Percentiles rank a stretch among this genome's conserved stretches.
These are phyloP conservation scores for Chrysolina haemoptera DNA, from an alignment of 2,888 invertebrate species.

Conservation along the genomic window DNA sequence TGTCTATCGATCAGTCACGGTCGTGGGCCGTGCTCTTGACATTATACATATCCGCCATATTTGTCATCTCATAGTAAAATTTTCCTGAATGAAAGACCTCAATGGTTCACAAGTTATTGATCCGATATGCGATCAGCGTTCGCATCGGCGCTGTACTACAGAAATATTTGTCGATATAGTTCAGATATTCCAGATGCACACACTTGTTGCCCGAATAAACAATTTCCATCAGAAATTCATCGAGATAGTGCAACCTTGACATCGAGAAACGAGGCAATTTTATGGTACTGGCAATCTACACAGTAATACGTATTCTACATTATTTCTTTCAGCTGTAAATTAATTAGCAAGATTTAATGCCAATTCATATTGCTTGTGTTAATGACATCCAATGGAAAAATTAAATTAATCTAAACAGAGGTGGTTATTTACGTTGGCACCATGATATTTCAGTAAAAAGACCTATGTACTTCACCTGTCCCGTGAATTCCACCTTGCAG, in stretches of 20 bases:
- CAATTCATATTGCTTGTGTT: not conserved
- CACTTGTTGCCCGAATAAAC: conserved; percentile 47
- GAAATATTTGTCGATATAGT: conserved; percentile 22
- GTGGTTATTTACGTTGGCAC: not conserved
- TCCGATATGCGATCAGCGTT: conserved; percentile 48
- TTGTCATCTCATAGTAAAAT: conserved; percentile 44
- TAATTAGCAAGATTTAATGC: no score
- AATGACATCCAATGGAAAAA: not conserved
- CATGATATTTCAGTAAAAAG: not conserved
- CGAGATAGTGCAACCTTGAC: conserved; percentile 6
- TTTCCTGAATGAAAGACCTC: conserved; percentile 55
- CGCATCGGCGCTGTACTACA: conserved; percentile 31
- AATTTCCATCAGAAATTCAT: conserved; percentile 22
- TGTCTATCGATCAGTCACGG: conserved; percentile 34
- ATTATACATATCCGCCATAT: conserved; percentile 46
- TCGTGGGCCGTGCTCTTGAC: conserved; percentile 46
- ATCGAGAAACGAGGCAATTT: not conserved
- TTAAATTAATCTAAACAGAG: not conserved
- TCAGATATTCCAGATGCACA: conserved; percentile 40
- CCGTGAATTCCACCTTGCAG: not conserved
- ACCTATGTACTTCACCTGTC: not conserved
- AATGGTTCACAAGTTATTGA: conserved; percentile 57
- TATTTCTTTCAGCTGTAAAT: no score
- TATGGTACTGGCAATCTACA: not conserved
- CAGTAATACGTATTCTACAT: not conserved